Base-by-base conservation (phyloP, 2,797 vertebrate species). In the Coregonus ussuriensis region DNA sequence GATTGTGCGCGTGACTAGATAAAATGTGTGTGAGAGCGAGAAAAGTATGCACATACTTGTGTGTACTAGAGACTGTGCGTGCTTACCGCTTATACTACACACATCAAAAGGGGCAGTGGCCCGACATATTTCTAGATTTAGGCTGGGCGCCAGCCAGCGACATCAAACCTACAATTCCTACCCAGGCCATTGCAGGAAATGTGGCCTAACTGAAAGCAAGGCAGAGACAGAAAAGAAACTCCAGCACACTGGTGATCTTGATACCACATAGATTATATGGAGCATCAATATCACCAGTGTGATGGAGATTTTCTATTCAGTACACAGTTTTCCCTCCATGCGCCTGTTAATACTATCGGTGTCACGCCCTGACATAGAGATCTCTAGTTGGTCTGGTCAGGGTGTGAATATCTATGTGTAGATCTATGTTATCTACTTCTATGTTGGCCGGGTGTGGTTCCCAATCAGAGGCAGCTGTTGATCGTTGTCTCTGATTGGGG, bases 71-170 rank as follows among this genome's bases (percentile, higher is more conserved):
- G 72, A 77, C 15, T 62, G 70, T 72, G 65, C 67, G 0, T 71
- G 66, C 52, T 21, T 79, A 63, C 11, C 16, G 33, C 1, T 25
- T 25, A 18, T 51, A 72, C 33, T 52, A 72, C 25, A 25, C 25
- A 25, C 9, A 25, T 71, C 41, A 54, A 56, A 68, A 70, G 65
- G 59, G 41, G 35, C 73, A 74, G n/a, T 6, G 56, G 74, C 16
- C 81, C 25, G 33, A 63, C 18, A 75, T 74, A 59, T 13, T 47
- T 47, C 41, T 21, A 63, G 74, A 77, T 76, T 77, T 47, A 79
- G 53, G 59, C 47, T 76, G 56, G 33, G 9, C 11, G 7, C 41
- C 78, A 69, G 11, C 56, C 79, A 66, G 72, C 31, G 77, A 66
- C 70, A 81, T 72, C 47, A 53, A 53, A 71, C 65, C 35, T 52